These are phyloP conservation scores for Lypha dubia DNA, from an alignment of 2,888 invertebrate species.

Conservation along the genomic window DNA sequence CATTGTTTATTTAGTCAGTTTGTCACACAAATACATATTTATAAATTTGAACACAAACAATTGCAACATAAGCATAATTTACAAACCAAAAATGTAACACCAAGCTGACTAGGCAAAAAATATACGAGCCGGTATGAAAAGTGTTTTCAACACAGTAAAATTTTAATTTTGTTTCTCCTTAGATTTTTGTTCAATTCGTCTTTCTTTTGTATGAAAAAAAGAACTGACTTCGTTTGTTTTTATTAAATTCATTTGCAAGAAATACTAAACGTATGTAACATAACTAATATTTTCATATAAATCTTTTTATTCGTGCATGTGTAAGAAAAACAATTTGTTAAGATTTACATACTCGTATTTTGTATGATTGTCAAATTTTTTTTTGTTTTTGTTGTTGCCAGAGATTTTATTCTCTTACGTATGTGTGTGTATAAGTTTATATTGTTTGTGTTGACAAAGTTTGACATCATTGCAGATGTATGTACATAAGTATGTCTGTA, in stretches of 20 bases:
- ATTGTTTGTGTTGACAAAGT: conserved; percentile 59
- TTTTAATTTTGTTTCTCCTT: background rate
- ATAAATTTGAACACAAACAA: conserved; percentile 31
- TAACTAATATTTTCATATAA: conserved; percentile 66
- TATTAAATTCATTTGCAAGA: conserved; percentile 19
- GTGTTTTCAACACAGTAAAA: background rate
- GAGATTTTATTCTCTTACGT: background rate
- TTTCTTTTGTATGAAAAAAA: too few species aligned
- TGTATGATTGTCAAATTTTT: conserved; percentile 7
- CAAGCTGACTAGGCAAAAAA: background rate
- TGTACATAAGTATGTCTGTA: too few species aligned
- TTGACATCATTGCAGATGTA: conserved; percentile 54
- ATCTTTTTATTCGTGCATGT: conserved; percentile 46
- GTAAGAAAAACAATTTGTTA: conserved; percentile 56
- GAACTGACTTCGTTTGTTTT: background rate
- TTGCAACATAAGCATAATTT: conserved; percentile 34
- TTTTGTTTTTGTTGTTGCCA: background rate
- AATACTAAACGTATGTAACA: conserved; percentile 46
- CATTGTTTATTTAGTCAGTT: conserved; percentile 11
- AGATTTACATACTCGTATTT: conserved; percentile 62
- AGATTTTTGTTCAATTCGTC: too few species aligned
- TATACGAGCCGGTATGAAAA: background rate
- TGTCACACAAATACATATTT: conserved; percentile 40
- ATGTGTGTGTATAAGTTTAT: background rate
- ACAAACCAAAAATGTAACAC: background rate